Percentiles rank a stretch among this genome's conserved stretches.
These are phyloP conservation scores for Dendronephthya gigantea DNA, from an alignment of 64 coral and sea anemone genomes.

Conservation along the genomic window DNA sequence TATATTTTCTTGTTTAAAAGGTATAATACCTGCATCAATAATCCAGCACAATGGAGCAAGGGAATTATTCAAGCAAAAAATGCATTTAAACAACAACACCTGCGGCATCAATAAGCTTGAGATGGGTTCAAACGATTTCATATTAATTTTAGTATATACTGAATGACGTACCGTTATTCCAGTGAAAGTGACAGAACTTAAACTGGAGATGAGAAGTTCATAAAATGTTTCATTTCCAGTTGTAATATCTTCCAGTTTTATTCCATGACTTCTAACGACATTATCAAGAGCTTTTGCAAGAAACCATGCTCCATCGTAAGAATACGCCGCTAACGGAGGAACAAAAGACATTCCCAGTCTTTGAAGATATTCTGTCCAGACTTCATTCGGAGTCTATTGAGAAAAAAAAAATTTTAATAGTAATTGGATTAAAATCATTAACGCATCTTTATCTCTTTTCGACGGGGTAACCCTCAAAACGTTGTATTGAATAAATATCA, in stretches of 20 bases:
- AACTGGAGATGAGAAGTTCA: neutral
- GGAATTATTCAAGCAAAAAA: too few relatives aligned
- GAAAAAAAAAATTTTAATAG: too few relatives aligned
- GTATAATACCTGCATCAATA: too few relatives aligned
- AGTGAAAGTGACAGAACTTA: neutral
- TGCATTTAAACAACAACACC: too few relatives aligned
- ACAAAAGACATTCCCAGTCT: neutral
- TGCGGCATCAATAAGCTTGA: too few relatives aligned
- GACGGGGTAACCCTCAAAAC: neutral
- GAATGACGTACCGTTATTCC: neutral
- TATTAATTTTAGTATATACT: too few relatives aligned
- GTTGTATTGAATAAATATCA: neutral
- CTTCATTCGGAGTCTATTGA: neutral
- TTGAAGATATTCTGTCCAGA: neutral
- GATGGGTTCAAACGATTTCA: too few relatives aligned
- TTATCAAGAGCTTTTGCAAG: neutral
- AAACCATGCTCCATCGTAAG: neutral
- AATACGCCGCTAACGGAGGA: neutral
- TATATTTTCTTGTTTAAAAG: too few relatives aligned
- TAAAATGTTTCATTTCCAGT: slow-evolving; percentile 6
- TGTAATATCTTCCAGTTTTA: neutral
- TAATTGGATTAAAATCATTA: too few relatives aligned
- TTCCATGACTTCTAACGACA: neutral
- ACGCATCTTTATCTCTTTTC: neutral
- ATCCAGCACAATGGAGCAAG: too few relatives aligned